phyloP scores from a whole-genome alignment of 2,113 vertebrate species.

The Bostrychus sinensis region DNA sequence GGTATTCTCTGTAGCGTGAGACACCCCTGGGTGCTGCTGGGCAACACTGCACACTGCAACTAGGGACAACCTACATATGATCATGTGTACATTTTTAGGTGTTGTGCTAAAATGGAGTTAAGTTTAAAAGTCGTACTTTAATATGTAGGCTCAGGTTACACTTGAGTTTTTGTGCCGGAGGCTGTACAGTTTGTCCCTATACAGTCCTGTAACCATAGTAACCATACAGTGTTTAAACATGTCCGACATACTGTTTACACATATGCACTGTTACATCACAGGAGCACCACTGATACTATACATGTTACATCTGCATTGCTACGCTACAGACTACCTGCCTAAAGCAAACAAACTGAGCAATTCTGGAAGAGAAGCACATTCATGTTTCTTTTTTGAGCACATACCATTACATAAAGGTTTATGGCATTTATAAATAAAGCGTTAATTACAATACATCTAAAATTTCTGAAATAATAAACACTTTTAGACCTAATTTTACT shows the following conservation, averaged over 20 bases:
- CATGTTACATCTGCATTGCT: background rate
- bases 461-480: no score
- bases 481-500: no score
- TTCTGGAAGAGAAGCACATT: no score
- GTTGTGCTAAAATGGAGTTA: background rate
- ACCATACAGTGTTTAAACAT: slow-evolving; percentile 3
- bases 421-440: no score
- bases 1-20: slow-evolving; percentile 2
- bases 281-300: background rate
- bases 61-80: background rate
- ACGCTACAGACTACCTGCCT: background rate
- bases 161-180: background rate
- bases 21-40: background rate
- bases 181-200: background rate
- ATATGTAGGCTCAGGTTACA: background rate
- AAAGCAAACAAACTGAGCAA: no score
- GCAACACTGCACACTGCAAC: background rate
- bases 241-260: slow-evolving; percentile 1
- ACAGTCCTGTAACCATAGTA: background rate
- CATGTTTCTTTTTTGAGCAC: no score
- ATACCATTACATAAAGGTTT: no score
- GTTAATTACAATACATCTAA: no score
- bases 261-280: slow-evolving; percentile 9
- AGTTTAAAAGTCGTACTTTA: background rate
- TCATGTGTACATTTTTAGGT: background rate